Evolutionary conservation across 2,113 vertebrate species (phyloP).

Genomic region (Chlamydotis undulata): DNA sequence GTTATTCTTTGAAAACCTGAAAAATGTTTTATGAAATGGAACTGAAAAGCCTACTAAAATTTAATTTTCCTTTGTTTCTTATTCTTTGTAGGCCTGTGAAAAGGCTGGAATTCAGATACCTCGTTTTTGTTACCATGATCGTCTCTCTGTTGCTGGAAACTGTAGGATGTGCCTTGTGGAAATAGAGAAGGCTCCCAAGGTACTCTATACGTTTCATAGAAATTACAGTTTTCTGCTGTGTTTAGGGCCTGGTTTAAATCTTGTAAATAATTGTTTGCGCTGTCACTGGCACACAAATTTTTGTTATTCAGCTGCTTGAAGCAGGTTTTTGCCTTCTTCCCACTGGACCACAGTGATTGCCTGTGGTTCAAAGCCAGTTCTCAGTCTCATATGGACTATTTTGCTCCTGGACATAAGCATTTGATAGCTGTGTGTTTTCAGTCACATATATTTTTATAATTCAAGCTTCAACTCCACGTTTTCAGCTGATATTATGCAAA

Average conservation of each 20-base stretch:
- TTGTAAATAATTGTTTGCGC: neutral
- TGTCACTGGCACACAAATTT: neutral
- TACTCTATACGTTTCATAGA: constrained; percentile 51
- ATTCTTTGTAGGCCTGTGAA: constrained; percentile 85
- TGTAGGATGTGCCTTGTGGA: constrained; percentile 97
- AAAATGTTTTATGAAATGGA: neutral
- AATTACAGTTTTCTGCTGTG: neutral
- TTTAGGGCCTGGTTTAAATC: neutral
- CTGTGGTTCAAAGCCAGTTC: neutral
- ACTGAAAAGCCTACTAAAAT: neutral
- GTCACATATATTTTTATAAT: neutral
- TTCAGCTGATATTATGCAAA: neutral
- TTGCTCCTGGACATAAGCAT: neutral
- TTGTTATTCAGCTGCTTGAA: neutral
- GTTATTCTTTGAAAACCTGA: neutral
- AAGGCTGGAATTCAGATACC: constrained; percentile 94
- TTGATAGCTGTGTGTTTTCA: neutral
- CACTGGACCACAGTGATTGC: neutral
- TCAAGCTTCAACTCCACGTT: neutral
- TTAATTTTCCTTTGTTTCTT: neutral
- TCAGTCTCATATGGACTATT: neutral
- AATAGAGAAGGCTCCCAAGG: constrained; percentile 95
- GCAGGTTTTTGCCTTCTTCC: neutral
- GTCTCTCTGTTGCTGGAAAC: constrained; percentile 93
- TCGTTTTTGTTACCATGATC: constrained; percentile 95